These are phyloP conservation scores for Morpho deidamia DNA, from an alignment of 2,888 invertebrate genomes.

Conservation along the genomic window DNA sequence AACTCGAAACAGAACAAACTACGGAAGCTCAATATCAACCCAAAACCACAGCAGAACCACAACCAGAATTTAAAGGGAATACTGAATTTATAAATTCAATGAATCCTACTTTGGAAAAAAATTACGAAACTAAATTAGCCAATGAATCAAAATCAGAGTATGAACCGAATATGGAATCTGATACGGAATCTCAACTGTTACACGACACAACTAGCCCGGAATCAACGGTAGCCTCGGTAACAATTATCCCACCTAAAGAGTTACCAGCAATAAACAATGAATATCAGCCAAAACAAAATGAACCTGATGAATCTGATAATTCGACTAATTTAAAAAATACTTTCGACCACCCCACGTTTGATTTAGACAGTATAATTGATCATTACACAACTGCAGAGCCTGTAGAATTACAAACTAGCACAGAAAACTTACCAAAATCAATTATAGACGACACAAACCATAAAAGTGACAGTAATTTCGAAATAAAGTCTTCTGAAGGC, in stretches of 20 bases:
- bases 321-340: constrained; percentile 3
- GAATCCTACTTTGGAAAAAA: constrained; percentile 27
- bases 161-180: constrained; percentile 24
- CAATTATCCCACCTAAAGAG: background rate
- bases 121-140: constrained; percentile 14
- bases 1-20: constrained; percentile 28
- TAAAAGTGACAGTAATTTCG: background rate
- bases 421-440: background rate
- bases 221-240: background rate
- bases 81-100: background rate
- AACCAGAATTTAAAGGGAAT: constrained; percentile 20
- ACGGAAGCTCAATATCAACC: constrained; percentile 33
- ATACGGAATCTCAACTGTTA: background rate
- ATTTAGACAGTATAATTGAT: constrained; percentile 20
- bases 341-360: constrained; percentile 14
- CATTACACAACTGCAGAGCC: constrained; percentile 18
- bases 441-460: background rate
- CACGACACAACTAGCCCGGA: background rate
- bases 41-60: constrained; percentile 35
- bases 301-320: constrained; percentile 4
- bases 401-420: background rate
- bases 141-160: constrained; percentile 14
- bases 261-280: constrained; percentile 22
- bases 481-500: constrained; percentile 1
- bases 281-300: constrained; percentile 8